Base-by-base conservation (phyloP, 2,888 invertebrate genomes). In the Ornithoptera priamus region DNA sequence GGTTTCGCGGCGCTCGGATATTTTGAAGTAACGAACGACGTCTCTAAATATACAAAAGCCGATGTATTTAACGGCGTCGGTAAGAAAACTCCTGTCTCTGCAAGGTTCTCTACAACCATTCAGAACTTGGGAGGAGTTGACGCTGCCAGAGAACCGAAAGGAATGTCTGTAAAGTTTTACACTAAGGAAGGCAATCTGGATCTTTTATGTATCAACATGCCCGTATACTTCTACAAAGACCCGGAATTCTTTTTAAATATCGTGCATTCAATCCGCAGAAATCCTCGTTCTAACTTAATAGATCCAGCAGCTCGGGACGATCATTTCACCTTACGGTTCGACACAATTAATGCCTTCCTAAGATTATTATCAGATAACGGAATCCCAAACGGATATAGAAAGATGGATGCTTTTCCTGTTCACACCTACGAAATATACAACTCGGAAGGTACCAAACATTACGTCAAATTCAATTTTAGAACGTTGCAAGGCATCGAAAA, bases 291-390 rank as follows among this genome's bases (percentile, higher is more conserved):
- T 0, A 95, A 96, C 78, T 88, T 97, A 20, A 96, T 96, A 86
- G 98, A 98, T 86, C 87, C 95, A 0, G 96, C 97, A 76, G 95
- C 96, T 95, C 95, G 96, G 79, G 98, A 97, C 97, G 98, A 99
- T 84, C 97, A 98, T 78, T 92, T 97, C 67, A 94, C 95, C 0
- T 90, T 97, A 53, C 93, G 96, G 57, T 97, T 98, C 0, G 97
- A 97, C 85, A 93, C 95, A 0, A 93, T 95, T 3, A 97, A 97
- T 81, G 96, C 96, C 8, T 88, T 0, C 30, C 90, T 95, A 85
- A 94, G 97, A 86, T 87, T 97, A 75, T 97, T 97, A 81, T 93
- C 95, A 17, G 97, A 97, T 85, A 94, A 97, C 75, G 97, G 97
- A 20, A 96, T 96, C 73, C 97, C 97, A 0, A 96, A 97, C 83